Evolutionary conservation across 2,113 vertebrate genomes (phyloP).

Genomic region (Heptranchias perlo): DNA sequence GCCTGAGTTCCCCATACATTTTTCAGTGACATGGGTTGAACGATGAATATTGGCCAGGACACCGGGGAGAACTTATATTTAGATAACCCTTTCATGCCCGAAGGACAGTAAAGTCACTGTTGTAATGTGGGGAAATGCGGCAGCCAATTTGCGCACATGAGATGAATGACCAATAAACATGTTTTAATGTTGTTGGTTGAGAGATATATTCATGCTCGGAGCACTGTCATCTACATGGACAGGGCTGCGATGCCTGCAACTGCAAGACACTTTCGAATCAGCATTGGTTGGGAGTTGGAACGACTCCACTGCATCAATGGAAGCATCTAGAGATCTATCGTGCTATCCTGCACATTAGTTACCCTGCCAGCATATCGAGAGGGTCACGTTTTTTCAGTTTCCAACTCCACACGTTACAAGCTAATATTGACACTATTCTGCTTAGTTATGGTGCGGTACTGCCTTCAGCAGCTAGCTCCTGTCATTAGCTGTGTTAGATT

Average conservation of each 20-base stretch:
- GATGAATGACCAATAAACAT: not conserved
- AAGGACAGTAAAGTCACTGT: not conserved
- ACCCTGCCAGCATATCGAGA: not conserved
- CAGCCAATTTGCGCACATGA: not conserved
- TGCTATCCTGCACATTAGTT: not conserved
- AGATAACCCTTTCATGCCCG: not conserved
- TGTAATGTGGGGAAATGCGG: not conserved
- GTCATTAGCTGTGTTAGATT: too few species aligned
- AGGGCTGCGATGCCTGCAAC: not conserved
- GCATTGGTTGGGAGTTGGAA: not conserved
- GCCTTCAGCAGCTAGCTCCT: too few species aligned
- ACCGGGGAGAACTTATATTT: not conserved
- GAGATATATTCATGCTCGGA: not conserved
- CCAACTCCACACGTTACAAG: not conserved
- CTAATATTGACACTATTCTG: not conserved
- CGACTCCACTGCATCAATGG: not conserved
- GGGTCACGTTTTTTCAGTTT: not conserved
- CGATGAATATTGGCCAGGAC: not conserved
- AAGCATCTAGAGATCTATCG: not conserved
- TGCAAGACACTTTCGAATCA: not conserved
- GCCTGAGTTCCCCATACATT: not conserved
- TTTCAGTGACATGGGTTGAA: not conserved
- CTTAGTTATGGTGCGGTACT: too few species aligned
- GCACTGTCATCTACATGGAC: not conserved
- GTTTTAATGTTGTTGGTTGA: not conserved